A percentile compares a stretch with the other conserved stretches of the same genome.
Evolutionary conservation across 2,113 vertebrate species (phyloP).

Genomic region (Seriola aureovittata): DNA sequence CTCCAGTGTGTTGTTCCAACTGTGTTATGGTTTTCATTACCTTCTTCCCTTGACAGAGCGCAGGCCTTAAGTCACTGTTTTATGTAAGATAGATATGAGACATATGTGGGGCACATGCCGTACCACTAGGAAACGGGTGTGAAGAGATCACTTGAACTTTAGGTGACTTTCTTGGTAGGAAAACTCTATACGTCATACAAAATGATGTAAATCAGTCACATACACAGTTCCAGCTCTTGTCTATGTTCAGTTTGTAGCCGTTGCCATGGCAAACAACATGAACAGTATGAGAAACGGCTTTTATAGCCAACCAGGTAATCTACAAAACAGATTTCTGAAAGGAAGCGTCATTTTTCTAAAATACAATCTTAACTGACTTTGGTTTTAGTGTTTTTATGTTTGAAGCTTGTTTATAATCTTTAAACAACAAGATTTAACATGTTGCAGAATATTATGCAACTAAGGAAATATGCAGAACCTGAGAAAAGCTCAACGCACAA

Average conservation of each 20-base stretch:
- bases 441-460: not conserved
- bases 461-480: not conserved
- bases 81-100: conserved; percentile 58
- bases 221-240: not conserved
- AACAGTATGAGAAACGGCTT: not conserved
- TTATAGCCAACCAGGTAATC: not conserved
- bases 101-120: conserved; percentile 56
- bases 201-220: not conserved
- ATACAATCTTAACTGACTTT: not conserved
- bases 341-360: too few relatives aligned
- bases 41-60: conserved; percentile 48
- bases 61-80: conserved; percentile 45
- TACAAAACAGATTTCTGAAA: not conserved
- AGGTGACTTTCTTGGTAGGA: conserved; percentile 8
- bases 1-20: conserved; percentile 30
- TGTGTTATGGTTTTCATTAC: conserved; percentile 65
- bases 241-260: not conserved
- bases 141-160: conserved; percentile 33
- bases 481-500: not conserved
- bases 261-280: not conserved
- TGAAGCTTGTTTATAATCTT: not conserved
- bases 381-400: not conserved
- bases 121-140: conserved; percentile 39
- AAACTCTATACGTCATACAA: not conserved
- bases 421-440: not conserved